Conservation (phyloP, 1,140 invertebrate genomes). For the Drosophila ogumai region DNA sequence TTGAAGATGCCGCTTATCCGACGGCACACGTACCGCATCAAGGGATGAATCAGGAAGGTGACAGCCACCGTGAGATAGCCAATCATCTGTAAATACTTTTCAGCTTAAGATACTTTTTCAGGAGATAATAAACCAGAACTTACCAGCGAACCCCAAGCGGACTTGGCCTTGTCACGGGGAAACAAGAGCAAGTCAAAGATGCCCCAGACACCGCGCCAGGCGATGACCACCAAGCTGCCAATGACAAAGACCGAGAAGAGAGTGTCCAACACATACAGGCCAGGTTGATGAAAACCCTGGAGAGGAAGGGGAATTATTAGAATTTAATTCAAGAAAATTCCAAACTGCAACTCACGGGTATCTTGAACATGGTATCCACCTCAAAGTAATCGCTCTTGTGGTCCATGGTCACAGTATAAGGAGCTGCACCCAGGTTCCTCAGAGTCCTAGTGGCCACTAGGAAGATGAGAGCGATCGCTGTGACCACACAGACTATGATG, state of each 20-base stretch:
- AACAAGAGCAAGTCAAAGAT: constrained; percentile 92
- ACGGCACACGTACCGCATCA: constrained; percentile 89
- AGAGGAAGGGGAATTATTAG: not conserved
- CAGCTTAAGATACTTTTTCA: not conserved
- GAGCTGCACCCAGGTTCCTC: constrained; percentile 92
- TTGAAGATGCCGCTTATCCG: constrained; percentile 88
- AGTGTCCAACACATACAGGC: constrained; percentile 92
- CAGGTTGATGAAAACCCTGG: constrained; percentile 89
- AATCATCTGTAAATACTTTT: constrained; percentile 86
- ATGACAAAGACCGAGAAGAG: constrained; percentile 93
- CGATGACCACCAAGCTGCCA: constrained; percentile 93
- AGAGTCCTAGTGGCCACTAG: constrained; percentile 89
- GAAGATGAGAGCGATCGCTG: constrained; percentile 88
- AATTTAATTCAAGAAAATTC: not conserved
- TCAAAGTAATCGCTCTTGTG: constrained; percentile 91
- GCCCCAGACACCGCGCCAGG: constrained; percentile 94
- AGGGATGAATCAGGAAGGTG: constrained; percentile 90
- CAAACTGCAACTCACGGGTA: constrained; percentile 86
- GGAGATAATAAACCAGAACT: constrained; percentile 73
- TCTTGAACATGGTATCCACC: constrained; percentile 92
- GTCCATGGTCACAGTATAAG: constrained; percentile 91
- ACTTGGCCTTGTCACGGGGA: constrained; percentile 87
- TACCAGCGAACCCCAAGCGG: constrained; percentile 92
- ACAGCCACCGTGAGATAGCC: constrained; percentile 90
- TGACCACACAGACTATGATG: constrained; percentile 87